Evolutionary conservation across 1,140 invertebrate genomes (phyloP).

Genomic region (Wasmannia auropunctata): DNA sequence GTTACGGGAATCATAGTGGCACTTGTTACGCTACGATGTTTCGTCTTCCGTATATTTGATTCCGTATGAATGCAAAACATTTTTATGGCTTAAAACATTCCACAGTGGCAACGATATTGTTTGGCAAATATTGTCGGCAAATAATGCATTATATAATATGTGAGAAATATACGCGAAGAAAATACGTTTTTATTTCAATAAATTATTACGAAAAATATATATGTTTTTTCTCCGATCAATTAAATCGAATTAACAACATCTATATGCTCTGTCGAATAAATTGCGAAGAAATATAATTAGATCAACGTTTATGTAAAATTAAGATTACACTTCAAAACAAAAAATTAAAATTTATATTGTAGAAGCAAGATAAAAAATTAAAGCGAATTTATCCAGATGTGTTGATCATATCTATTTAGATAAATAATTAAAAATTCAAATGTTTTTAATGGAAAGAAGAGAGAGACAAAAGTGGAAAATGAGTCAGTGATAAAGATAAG

Average conservation of each 20-base stretch:
- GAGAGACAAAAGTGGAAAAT: background rate
- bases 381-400: background rate
- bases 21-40: background rate
- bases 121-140: background rate
- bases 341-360: background rate
- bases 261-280: background rate
- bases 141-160: background rate
- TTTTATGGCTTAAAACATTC: background rate
- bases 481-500: slow-evolving; percentile 34
- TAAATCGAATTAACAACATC: background rate
- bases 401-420: background rate
- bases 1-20: background rate
- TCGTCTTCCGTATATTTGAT: background rate
- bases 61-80: background rate
- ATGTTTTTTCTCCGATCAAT: background rate
- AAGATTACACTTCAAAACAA: background rate
- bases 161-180: background rate
- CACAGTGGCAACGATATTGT: background rate
- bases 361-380: background rate
- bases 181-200: background rate
- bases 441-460: background rate
- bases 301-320: background rate
- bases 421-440: background rate
- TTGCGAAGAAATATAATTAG: background rate
- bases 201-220: background rate